phyloP scores from a whole-genome alignment of 2,888 invertebrate genomes.

The Hyles lineata region DNA sequence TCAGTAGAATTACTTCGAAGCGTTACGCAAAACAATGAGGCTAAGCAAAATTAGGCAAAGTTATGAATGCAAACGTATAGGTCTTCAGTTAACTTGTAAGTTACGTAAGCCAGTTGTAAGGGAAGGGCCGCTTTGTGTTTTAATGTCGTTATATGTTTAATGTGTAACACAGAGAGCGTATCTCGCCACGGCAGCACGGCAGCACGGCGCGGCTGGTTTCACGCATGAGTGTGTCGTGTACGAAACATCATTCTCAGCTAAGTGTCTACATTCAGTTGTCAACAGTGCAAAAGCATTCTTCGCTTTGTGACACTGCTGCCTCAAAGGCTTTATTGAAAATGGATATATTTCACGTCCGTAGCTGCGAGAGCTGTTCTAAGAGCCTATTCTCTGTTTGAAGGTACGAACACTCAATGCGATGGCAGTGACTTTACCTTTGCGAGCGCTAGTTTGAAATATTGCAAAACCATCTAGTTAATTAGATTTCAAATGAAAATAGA shows the following conservation, averaged over 20 bases:
- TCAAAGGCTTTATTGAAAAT: constrained; percentile 44
- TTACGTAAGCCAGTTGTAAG: background rate
- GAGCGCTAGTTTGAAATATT: too few relatives aligned
- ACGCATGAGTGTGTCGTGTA: background rate
- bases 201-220: background rate
- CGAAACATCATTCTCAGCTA: constrained; percentile 7
- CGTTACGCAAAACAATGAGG: constrained; percentile 62
- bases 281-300: constrained; percentile 41
- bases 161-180: constrained; percentile 11
- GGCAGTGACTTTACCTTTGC: too few relatives aligned
- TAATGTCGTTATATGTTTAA: constrained; percentile 17
- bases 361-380: constrained; percentile 29
- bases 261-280: constrained; percentile 46
- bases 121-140: constrained; percentile 21
- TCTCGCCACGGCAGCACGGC: background rate
- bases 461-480: too few relatives aligned
- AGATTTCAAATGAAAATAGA: background rate
- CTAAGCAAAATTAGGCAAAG: constrained; percentile 59
- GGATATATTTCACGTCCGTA: constrained; percentile 19
- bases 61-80: constrained; percentile 51
- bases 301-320: constrained; percentile 47
- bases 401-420: background rate
- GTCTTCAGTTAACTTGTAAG: constrained; percentile 27
- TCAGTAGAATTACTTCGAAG: constrained; percentile 68
- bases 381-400: background rate